These are phyloP conservation scores for Chloroceryle aenea DNA, from an alignment of 2,113 vertebrate genomes.

Conservation along the genomic window DNA sequence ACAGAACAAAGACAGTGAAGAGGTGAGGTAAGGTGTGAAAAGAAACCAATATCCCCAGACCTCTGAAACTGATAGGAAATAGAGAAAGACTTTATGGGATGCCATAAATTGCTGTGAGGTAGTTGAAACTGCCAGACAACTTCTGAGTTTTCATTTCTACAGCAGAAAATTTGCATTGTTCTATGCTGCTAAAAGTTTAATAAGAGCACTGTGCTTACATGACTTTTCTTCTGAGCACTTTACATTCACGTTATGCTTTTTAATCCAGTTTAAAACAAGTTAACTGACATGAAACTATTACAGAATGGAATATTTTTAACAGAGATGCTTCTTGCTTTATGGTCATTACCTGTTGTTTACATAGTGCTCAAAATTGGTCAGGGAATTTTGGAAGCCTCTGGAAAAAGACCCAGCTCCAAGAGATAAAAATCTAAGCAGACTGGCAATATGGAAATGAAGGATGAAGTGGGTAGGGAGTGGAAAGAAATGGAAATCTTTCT, in stretches of 20 bases:
- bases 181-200: not conserved
- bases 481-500: not conserved
- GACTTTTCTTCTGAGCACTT: not conserved
- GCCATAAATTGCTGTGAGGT: not conserved
- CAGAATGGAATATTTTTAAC: not conserved
- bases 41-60: not conserved
- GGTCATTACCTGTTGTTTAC: not conserved
- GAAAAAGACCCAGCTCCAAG: not conserved
- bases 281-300: not conserved
- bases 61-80: not conserved
- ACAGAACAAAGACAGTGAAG: rapidly evolving
- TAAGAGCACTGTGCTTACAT: not conserved
- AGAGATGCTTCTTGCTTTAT: not conserved
- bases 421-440: not conserved
- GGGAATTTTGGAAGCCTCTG: not conserved
- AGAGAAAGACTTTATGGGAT: not conserved
- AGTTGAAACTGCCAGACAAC: not conserved
- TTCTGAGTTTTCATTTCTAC: not conserved
- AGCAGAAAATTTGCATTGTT: not conserved
- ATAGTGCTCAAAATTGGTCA: not conserved
- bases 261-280: not conserved
- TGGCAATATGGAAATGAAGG: not conserved
- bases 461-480: not conserved
- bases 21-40: not conserved
- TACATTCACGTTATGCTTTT: not conserved